Percentiles rank a stretch among this genome's conserved stretches.
Conservation (phyloP, 92 coral and sea anemone species). For the Zoanthus solanderi region DNA sequence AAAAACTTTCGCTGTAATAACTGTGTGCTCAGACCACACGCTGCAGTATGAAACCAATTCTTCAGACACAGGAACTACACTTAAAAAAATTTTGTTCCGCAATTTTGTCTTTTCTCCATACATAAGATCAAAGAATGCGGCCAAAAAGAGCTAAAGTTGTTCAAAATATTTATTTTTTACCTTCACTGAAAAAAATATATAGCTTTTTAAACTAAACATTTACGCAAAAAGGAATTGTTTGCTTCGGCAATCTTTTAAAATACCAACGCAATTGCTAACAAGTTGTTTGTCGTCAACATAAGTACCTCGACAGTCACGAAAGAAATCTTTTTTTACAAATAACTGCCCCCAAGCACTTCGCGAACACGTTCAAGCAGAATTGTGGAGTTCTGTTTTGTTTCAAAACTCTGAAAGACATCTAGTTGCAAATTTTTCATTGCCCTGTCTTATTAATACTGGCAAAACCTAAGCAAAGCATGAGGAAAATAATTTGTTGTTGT, state of each 20-base stretch:
- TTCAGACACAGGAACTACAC: too few species aligned
- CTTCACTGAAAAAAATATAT: background rate
- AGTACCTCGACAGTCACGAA: background rate
- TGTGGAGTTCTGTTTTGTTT: background rate
- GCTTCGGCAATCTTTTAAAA: too few species aligned
- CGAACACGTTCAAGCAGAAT: constrained; percentile 17
- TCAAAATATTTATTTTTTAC: background rate
- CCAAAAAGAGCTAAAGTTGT: background rate
- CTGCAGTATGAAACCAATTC: too few species aligned
- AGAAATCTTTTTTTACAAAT: constrained; percentile 16
- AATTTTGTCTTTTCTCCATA: too few species aligned
- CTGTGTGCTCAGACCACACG: too few species aligned
- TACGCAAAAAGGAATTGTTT: too few species aligned
- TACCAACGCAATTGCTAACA: background rate
- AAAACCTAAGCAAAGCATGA: background rate
- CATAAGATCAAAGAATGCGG: background rate
- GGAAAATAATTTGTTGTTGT: background rate
- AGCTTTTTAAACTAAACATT: too few species aligned
- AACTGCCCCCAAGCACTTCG: background rate
- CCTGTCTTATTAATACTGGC: background rate
- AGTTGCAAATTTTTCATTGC: background rate
- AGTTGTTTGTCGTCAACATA: background rate
- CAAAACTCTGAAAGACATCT: background rate
- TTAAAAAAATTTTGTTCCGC: too few species aligned
- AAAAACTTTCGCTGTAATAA: too few species aligned